Evolutionary conservation across 1,140 invertebrate species (phyloP).

Genomic region (Heliconius nattereri): DNA sequence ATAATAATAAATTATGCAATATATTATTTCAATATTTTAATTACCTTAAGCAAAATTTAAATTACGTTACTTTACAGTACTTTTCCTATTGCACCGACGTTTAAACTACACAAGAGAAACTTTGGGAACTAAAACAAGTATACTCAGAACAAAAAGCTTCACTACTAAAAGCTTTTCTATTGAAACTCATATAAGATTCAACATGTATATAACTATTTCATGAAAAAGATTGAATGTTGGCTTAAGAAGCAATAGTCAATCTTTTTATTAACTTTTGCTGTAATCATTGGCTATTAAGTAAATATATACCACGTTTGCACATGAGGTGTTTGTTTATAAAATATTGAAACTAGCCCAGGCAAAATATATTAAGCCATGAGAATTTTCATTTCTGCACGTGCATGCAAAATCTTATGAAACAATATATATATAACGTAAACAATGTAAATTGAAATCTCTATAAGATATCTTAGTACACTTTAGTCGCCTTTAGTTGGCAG

Average conservation of each 20-base stretch:
- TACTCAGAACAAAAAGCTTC: neutral
- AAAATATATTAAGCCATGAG: neutral
- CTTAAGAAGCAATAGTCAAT: neutral
- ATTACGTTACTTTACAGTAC: neutral
- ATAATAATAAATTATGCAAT: no score
- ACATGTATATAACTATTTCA: neutral
- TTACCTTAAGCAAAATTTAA: neutral
- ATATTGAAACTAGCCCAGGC: neutral
- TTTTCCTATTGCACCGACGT: neutral
- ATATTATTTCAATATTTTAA: neutral
- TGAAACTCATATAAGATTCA: neutral
- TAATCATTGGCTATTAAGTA: no score
- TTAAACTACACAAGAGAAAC: constrained; percentile 1
- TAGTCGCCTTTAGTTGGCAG: no score
- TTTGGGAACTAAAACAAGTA: neutral
- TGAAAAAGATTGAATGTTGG: neutral
- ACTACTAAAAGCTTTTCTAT: neutral
- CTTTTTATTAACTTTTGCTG: neutral
- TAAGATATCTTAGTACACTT: no score
- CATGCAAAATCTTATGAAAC: neutral
- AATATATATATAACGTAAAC: neutral
- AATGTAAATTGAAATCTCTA: neutral
- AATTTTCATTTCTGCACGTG: neutral
- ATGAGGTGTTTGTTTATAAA: no score
- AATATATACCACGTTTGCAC: no score